Base-by-base conservation (phyloP, 2,888 invertebrate species). In the Altica lythri region DNA sequence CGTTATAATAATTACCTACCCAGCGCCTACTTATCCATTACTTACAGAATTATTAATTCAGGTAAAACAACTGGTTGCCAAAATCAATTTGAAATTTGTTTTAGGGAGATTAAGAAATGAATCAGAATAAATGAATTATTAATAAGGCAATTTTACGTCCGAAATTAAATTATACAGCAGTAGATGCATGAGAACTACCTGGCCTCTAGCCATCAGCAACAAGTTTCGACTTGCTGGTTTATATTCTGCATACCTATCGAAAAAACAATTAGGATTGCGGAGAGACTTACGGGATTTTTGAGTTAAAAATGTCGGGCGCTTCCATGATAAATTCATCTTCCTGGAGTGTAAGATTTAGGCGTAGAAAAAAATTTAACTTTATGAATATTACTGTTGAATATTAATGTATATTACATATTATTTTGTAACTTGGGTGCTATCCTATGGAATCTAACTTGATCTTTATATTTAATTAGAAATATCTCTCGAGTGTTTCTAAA, bases 51-150 rank as follows among this genome's bases (percentile, higher is more conserved):
- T 51, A 55, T 38, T 42, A 46, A 55, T 55, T 55, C 51, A 29
- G 27, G 2, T 22, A 32, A 38, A 52, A 52, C 52, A 45, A 52
- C 52, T 52, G 52, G 42, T 34, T 50, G 55, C 51, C 55, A 46
- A 55, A 55, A 51, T 51, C 55, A 55, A 55, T 55, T 55, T 49
- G 44, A 49, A 53, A 47, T 54, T 50, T 37, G 48, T 55, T 55
- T 44, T 42, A 37, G 19, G 35, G 40, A 50, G 55, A 55, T 51
- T 46, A 51, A 51, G 50, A 55, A 55, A 55, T 55, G 55, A 55
- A 46, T 55, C 51, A 46, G 55, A 55, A 55, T 55, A 51, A 50
- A 55, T 55, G 51, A 55, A 55, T 55, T 44, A 51, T 47, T 55
- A 55, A 55, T 55, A 14, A 55, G 55, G 51, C 35, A 43, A 46